Conservation (phyloP, 2,888 invertebrate species). For the Caenorhabditis zanzibari region DNA sequence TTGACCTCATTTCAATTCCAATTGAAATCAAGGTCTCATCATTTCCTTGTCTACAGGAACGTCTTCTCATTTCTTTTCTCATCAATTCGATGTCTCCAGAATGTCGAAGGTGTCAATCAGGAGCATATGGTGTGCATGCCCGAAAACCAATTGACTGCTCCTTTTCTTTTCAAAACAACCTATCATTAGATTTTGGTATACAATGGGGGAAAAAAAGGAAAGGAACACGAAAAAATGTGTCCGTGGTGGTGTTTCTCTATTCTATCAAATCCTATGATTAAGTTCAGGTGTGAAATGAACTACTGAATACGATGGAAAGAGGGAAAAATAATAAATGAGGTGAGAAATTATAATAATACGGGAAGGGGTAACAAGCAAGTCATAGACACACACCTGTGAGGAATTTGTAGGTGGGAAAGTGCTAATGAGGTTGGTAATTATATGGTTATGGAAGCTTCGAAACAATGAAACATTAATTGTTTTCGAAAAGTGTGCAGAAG, state of each 20-base stretch:
- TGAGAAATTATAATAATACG: conserved; percentile 65
- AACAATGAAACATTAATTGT: conserved; percentile 58
- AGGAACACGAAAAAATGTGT: conserved; percentile 30
- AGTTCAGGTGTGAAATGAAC: conserved; percentile 61
- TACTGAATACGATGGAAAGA: conserved; percentile 29
- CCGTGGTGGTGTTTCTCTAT: not conserved
- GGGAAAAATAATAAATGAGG: conserved; percentile 49
- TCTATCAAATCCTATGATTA: conserved; percentile 56
- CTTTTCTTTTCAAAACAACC: conserved; percentile 38
- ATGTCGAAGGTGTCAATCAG: conserved; percentile 63
- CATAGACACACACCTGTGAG: conserved; percentile 32
- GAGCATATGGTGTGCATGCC: conserved; percentile 65
- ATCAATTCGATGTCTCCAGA: conserved; percentile 45
- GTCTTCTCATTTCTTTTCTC: conserved; percentile 32
- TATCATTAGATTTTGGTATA: conserved; percentile 44
- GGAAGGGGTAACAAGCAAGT: conserved; percentile 29
- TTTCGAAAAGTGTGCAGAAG: conserved; percentile 12
- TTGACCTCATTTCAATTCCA: conserved; percentile 61
- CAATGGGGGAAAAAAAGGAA: conserved; percentile 11
- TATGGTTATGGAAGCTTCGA: conserved; percentile 41
- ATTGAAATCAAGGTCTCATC: conserved; percentile 55
- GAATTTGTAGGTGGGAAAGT: conserved; percentile 35
- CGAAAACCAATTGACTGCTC: conserved; percentile 58
- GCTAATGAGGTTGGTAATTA: conserved; percentile 55
- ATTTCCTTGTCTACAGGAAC: conserved; percentile 34